Evolutionary conservation across 2,797 vertebrate genomes (phyloP).

Genomic region (Coilia nasus): DNA sequence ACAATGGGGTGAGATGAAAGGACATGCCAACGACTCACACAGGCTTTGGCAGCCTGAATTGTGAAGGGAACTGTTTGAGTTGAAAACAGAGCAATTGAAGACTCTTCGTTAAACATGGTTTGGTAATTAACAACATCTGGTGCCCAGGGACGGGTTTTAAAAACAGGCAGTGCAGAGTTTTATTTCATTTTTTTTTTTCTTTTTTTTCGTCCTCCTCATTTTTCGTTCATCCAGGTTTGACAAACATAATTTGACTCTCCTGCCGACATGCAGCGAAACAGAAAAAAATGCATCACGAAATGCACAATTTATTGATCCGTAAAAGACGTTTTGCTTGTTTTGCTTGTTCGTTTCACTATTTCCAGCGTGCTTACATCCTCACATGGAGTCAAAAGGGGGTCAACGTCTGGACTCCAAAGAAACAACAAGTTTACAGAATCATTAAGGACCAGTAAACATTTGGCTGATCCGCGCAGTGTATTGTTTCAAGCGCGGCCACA

Average conservation of each 20-base stretch:
- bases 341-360: conserved; percentile 39
- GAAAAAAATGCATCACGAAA: background rate
- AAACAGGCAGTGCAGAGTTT: conserved; percentile 62
- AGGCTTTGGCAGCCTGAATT: conserved; percentile 83
- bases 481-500: conserved; percentile 58
- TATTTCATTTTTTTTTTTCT: conserved; percentile 39
- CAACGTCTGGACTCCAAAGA: conserved; percentile 56
- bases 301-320: background rate
- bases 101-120: conserved; percentile 79
- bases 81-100: conserved; percentile 82
- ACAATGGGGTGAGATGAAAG: conserved; percentile 75
- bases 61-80: conserved; percentile 80
- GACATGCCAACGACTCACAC: conserved; percentile 74
- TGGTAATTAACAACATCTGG: conserved; percentile 87
- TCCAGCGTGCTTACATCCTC: conserved; percentile 37
- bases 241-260: conserved; percentile 43
- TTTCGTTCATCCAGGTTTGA: conserved; percentile 36
- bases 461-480: conserved; percentile 55
- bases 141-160: conserved; percentile 65
- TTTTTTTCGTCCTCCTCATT: conserved; percentile 10
- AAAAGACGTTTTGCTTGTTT: conserved; percentile 23
- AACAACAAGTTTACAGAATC: conserved; percentile 48
- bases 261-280: background rate
- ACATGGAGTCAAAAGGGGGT: conserved; percentile 52
- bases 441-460: conserved; percentile 60